phyloP scores from a whole-genome alignment of 2,888 invertebrate genomes.

The Acronicta alni region DNA sequence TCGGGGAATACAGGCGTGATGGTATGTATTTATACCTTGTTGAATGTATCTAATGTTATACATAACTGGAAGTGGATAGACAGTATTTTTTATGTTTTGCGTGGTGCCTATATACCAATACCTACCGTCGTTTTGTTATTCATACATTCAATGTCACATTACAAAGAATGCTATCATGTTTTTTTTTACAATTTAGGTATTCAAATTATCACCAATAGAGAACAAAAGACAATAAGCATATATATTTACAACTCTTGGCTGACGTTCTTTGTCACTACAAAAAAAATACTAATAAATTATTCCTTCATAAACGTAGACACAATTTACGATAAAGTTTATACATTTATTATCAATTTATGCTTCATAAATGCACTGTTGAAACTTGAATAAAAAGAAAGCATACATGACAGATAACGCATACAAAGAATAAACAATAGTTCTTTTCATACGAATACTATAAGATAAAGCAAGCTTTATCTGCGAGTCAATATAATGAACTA shows the following conservation, averaged over 20 bases:
- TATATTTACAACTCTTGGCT: not conserved
- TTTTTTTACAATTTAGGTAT: not conserved
- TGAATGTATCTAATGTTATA: no score
- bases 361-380: slow-evolving; percentile 40
- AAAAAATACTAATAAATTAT: slow-evolving; percentile 1
- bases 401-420: slow-evolving; percentile 47
- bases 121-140: no score
- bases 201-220: not conserved
- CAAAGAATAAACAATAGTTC: slow-evolving; percentile 29
- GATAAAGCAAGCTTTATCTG: not conserved
- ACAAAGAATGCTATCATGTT: no score
- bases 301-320: slow-evolving; percentile 2
- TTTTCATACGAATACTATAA: slow-evolving; percentile 7
- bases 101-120: no score
- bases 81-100: no score
- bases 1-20: no score
- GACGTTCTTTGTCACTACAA: slow-evolving; percentile 4
- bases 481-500: slow-evolving; percentile 10
- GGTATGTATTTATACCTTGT: no score
- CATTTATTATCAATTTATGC: slow-evolving; percentile 10
- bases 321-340: slow-evolving; percentile 25
- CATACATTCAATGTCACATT: no score
- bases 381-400: slow-evolving; percentile 30
- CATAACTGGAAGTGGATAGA: no score
- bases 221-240: not conserved